phyloP scores from a whole-genome alignment of 1,140 invertebrate species.

The Solenopsis fugax region DNA sequence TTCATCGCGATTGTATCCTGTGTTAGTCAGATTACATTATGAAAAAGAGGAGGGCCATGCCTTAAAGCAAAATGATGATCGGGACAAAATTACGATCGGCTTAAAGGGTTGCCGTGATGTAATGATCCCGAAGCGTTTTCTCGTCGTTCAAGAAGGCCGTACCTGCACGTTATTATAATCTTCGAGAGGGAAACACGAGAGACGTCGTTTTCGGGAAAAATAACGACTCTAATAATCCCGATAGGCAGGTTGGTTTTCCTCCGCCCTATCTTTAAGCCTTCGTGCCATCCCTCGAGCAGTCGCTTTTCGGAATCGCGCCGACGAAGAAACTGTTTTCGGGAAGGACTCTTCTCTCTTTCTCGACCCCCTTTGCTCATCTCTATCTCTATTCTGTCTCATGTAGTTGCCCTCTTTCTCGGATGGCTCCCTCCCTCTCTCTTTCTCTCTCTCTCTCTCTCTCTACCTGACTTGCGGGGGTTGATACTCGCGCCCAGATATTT shows the following conservation, averaged over 20 bases:
- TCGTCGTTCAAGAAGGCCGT: conserved; percentile 40
- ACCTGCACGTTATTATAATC: conserved; percentile 63
- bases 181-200: neutral
- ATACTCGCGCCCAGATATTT: conserved; percentile 77
- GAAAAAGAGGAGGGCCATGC: neutral
- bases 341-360: conserved; percentile 54
- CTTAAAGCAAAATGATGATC: conserved; percentile 21
- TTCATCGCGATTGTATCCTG: neutral
- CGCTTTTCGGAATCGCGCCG: conserved; percentile 73
- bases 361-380: neutral
- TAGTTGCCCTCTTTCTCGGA: conserved; percentile 2
- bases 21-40: conserved; percentile 32
- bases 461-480: conserved; percentile 59
- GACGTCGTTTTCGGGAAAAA: conserved; percentile 74
- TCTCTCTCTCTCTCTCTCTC: conserved; percentile 51
- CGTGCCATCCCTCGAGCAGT: conserved; percentile 33
- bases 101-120: conserved; percentile 64
- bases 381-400: conserved; percentile 6
- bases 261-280: conserved; percentile 58
- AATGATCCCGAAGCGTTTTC: conserved; percentile 27
- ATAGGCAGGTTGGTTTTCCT: conserved; percentile 67
- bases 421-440: neutral
- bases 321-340: conserved; percentile 74
- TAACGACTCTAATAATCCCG: conserved; percentile 80
- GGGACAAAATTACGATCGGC: conserved; percentile 11